Evolutionary conservation across 2,113 vertebrate genomes (phyloP), one percentile per base, ranked within the genome.

Genomic region (Cyprinodon tularosa): DNA sequence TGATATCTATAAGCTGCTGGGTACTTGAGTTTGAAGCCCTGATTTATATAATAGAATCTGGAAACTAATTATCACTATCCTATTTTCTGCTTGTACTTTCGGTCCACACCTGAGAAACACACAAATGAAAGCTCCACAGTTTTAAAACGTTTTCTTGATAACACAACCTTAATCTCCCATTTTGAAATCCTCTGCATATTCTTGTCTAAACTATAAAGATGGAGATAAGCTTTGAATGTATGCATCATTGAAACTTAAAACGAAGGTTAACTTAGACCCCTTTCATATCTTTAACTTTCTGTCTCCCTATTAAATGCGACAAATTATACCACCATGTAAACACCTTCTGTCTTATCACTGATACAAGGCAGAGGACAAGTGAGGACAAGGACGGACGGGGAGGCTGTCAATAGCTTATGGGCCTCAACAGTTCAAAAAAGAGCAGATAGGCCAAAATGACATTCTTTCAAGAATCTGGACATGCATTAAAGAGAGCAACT

Each of bases 251-350:
- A 78, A 70, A 64, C 44, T 53, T 64, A 50, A 38, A 42, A 50
- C 4, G 8, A 71, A 84, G 50, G 72, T 63, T 39, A 72, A 4
- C 22, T 61, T 62, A 20, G 13, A 4, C 8, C 37, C 66, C 17
- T 14, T 59, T 0, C 10, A 45, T 0, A 39, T 66, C 63, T 64
- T 42, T 22, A n/a, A 0, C 20, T 60, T 14, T 5, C 39, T 63
- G 36, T 20, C 45, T 66, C 40, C n/a, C 67, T 65, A n/a, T 40
- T 45, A 80, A 71, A 67, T 36, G n/a, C 14, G 29, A 10, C 50
- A 11, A 71, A 68, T 66, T 20, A 50, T 50, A 75, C 44, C 15
- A 57, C 17, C 6, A 42, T 22, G 44, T 39, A 57, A 72, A 11
- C 3, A 13, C 40, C n/a, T 40, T 61, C 9, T 9, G 12, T 20